phyloP scores from a whole-genome alignment of 2,113 vertebrate species.

The Thinocorus orbignyianus region DNA sequence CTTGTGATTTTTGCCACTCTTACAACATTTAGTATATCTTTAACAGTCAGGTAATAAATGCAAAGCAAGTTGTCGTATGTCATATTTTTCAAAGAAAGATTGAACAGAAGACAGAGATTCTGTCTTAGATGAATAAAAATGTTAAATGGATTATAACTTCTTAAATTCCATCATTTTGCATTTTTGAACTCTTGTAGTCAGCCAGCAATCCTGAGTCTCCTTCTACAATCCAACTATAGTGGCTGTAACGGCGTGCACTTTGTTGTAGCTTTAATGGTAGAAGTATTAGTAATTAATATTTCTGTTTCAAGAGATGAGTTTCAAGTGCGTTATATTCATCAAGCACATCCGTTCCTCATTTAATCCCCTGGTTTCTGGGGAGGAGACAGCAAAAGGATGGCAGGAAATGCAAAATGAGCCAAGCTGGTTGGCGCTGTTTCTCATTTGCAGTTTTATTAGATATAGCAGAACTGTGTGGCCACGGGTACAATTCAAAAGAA shows the following conservation, averaged over 20 bases:
- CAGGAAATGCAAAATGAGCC: neutral
- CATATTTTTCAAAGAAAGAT: neutral
- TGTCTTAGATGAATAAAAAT: neutral
- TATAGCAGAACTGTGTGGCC: neutral
- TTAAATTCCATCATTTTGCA: neutral
- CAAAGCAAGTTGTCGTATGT: neutral
- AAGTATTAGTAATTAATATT: neutral
- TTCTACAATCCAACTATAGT: neutral
- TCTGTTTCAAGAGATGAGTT: neutral
- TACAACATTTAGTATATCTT: neutral
- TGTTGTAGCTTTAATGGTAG: neutral
- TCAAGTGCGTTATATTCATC: neutral
- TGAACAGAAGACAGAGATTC: neutral
- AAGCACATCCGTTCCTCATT: neutral
- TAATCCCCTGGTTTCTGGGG: neutral
- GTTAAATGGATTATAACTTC: neutral
- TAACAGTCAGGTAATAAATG: neutral
- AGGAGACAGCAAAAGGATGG: neutral
- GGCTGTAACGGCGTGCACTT: neutral
- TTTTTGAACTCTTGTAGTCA: neutral
- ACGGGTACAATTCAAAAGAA: neutral
- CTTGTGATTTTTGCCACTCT: neutral
- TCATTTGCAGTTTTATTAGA: neutral
- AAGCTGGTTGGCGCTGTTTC: neutral
- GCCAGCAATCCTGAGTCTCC: neutral